A percentile compares a stretch with the other conserved stretches of the same genome.
These are phyloP conservation scores for Melinopterus prodromus DNA, from an alignment of 2,888 invertebrate species.

Conservation along the genomic window DNA sequence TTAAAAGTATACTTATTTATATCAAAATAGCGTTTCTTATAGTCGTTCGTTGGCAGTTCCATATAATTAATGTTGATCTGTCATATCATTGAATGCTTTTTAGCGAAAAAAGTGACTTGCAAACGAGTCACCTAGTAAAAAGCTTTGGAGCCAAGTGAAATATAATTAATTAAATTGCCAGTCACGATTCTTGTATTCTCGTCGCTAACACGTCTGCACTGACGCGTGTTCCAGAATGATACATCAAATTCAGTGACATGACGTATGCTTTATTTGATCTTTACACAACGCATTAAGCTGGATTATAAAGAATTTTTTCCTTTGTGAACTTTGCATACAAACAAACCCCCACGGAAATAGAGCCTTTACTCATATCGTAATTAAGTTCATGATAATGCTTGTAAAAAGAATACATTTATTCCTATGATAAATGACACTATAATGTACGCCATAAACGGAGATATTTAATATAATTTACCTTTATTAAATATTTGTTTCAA, in stretches of 20 bases:
- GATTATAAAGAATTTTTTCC: not conserved
- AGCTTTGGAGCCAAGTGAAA: not conserved
- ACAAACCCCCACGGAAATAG: not conserved
- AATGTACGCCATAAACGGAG: not conserved
- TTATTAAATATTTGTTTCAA: no score
- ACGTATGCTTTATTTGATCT: constrained; percentile 17
- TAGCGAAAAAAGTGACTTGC: not conserved
- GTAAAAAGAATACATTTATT: not conserved
- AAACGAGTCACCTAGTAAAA: not conserved
- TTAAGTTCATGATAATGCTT: not conserved
- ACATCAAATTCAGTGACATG: constrained; percentile 19
- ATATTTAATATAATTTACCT: not conserved
- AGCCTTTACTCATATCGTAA: not conserved
- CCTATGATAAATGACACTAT: not conserved
- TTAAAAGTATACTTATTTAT: no score
- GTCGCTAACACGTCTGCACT: not conserved
- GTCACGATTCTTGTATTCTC: constrained; percentile 4
- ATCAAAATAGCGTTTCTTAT: no score
- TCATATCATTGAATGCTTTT: not conserved
- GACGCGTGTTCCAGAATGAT: constrained; percentile 15
- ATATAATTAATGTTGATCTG: not conserved
- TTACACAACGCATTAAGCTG: constrained; percentile 1
- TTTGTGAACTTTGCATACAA: not conserved
- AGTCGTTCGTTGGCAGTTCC: not conserved
- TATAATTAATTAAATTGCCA: not conserved